Base-by-base conservation (phyloP, 1,140 invertebrate genomes). In the Sipha flava region DNA sequence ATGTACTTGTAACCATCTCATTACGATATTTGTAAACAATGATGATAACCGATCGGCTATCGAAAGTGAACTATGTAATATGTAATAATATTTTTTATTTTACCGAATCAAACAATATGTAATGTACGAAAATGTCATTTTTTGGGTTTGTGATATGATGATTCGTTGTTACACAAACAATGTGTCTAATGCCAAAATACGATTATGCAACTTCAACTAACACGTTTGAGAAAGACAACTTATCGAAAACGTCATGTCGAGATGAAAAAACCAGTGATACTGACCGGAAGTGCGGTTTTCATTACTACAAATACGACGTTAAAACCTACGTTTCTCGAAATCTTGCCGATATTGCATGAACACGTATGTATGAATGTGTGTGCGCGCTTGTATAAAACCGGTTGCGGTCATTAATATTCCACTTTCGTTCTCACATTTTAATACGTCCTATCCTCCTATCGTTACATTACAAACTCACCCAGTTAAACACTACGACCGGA, bases 391-490 rank as follows among this genome's bases (percentile, higher is more conserved):
- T n/a, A n/a, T n/a, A n/a, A 75, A 77, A 77, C 73, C 73, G 73
- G 73, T 77, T 43, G 73, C 34, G 26, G 29, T 34, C 70, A 31
- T 73, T 52, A 73, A 54, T 52, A 52, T 57, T 57, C 52, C 49
- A 77, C 73, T 77, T 77, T 77, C 73, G 73, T 54, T 59, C 73
- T 57, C 12, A 23, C 14, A 31, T 31, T 52, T 21, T 18, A 52
- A 52, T 2, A 59, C 54, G 26, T 66, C 9, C 21, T 66, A 21
- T 40, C 31, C 10, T 23, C n/a, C 40, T 1, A 40, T 21, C 34
- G 34, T 23, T 40, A 1, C 62, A 12, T 66, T 66, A n/a, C n/a
- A 66, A 37, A 23, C 34, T n/a, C 21, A n/a, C 23, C n/a, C n/a
- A 14, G 62, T 62, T n/a, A 72, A 57, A 57, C n/a, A 26, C 37